Evolutionary conservation across 1,140 invertebrate genomes (phyloP), one percentile per base, ranked within the genome.

Genomic region (Polyergus mexicanus): DNA sequence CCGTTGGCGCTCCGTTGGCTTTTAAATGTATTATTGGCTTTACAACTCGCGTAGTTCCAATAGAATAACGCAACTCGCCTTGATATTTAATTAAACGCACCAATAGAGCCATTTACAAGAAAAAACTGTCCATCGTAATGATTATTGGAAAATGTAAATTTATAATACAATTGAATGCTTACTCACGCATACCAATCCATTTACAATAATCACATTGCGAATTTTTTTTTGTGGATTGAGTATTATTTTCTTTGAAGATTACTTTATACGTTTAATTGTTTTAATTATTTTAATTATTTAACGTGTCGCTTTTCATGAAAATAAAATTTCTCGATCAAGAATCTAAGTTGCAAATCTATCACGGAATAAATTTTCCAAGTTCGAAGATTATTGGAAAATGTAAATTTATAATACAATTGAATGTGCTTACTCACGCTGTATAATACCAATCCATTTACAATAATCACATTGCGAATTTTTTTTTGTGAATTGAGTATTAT

Each of bases 41-140:
- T 38, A 47, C 54, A 65, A 85, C 38, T 86, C 74, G 66, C 74
- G 66, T 71, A 60, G 56, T 25, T 69, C 10, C 25, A 51, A 71
- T 63, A 69, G 22, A 56, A 89, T 89, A 88, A 89, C 71, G 22
- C 68, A 56, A n/a, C 28, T 76, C 22, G 56, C 41, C 69, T 80
- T 86, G 75, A 86, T 86, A 81, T 86, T 89, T 88, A 74, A 86
- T 89, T 88, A 88, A 47, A 62, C 35, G 54, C 74, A 28, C 11
- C 66, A 16, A 69, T 63, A 35, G 7, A 56, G 41, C 22, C 35
- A 83, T 76, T 84, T 32, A 22, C 41, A 47, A 71, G 19, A 28
- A 75, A 85, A 80, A 85, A 75, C 68, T 68, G 62, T 80, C 56
- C 44, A 44, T 7, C 62, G 51, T 11, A 13, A 35, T 56, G 51